These are phyloP conservation scores for Garrulus glandarius DNA, from an alignment of 2,797 vertebrate genomes.

Conservation along the genomic window DNA sequence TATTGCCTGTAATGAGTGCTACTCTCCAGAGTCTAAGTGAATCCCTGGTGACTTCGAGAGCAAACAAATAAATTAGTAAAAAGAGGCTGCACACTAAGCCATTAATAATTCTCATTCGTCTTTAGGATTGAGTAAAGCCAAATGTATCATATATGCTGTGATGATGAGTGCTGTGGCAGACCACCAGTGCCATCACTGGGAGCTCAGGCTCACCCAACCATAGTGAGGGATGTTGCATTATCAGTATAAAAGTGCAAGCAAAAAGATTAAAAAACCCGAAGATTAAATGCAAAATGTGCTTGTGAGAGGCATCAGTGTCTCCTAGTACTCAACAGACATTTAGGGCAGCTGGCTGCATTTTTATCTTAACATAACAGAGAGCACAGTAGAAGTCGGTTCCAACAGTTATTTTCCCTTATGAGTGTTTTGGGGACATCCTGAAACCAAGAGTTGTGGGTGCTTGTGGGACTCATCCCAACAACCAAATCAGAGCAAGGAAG, in stretches of 20 bases:
- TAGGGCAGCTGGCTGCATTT: background rate
- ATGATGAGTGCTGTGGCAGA: background rate
- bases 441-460: background rate
- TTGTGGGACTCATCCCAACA: background rate
- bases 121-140: background rate
- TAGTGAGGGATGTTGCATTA: background rate
- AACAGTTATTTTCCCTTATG: background rate
- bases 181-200: background rate
- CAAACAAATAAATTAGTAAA: background rate
- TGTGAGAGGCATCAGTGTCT: background rate
- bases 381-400: background rate
- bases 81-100: background rate
- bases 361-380: background rate
- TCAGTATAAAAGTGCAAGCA: background rate
- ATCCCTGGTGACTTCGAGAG: background rate
- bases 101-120: background rate
- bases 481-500: background rate
- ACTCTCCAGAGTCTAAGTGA: background rate
- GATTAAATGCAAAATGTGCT: background rate
- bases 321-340: rapidly evolving
- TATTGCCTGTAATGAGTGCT: background rate
- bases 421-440: background rate
- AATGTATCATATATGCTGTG: background rate
- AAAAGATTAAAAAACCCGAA: background rate
- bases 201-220: background rate